phyloP scores from a whole-genome alignment of 2,888 invertebrate genomes.

The Gisinianus flammeolus region DNA sequence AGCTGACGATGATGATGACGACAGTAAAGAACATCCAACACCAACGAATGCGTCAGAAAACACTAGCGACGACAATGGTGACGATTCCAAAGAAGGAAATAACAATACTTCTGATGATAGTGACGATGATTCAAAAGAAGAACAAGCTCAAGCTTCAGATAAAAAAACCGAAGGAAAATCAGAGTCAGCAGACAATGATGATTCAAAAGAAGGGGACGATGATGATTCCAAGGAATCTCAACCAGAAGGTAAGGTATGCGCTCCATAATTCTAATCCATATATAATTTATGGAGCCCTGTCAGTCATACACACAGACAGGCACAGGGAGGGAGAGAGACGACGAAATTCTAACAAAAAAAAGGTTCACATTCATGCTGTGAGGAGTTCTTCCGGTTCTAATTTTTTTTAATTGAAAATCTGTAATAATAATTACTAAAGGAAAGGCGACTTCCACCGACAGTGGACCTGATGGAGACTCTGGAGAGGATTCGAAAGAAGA shows the following conservation, averaged over 20 bases:
- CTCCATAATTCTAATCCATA: conserved; percentile 30
- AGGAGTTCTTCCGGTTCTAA: background rate
- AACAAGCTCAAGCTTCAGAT: too few relatives aligned
- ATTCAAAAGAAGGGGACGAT: conserved; percentile 57
- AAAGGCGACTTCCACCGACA: conserved; percentile 52
- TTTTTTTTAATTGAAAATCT: conserved; percentile 9
- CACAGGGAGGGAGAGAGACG: too few relatives aligned
- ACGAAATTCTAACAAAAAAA: background rate
- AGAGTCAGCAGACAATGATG: conserved; percentile 59
- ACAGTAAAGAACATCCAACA: conserved; percentile 32
- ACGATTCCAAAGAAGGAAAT: conserved; percentile 20
- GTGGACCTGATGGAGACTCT: conserved; percentile 53
- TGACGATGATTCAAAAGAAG: conserved; percentile 49
- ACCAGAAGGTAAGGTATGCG: conserved; percentile 58
- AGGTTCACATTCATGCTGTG: background rate
- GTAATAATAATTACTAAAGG: conserved; percentile 30
- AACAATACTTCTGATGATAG: background rate
- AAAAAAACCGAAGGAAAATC: conserved; percentile 59
- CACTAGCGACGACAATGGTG: conserved; percentile 44
- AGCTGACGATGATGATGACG: conserved; percentile 26
- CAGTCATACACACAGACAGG: too few relatives aligned
- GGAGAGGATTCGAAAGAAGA: conserved; percentile 52
- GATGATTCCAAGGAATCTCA: conserved; percentile 53
- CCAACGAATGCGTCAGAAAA: conserved; percentile 52
- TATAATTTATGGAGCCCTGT: background rate